Evolutionary conservation across 2,113 vertebrate species (phyloP).

Genomic region (Cisticola juncidis): DNA sequence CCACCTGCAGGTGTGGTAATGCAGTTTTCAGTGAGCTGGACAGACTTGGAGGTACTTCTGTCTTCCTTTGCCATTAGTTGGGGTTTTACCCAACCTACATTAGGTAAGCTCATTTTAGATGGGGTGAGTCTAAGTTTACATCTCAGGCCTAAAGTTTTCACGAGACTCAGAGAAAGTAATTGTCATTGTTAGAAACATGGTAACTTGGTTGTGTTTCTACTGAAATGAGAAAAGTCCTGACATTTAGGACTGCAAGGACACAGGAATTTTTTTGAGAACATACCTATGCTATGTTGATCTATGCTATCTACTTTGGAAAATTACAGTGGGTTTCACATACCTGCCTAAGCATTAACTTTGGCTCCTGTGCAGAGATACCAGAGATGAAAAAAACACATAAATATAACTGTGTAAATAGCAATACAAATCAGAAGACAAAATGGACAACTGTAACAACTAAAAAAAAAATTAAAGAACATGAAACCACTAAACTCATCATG

Average conservation of each 20-base stretch:
- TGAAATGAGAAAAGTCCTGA: neutral
- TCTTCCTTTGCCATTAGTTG: neutral
- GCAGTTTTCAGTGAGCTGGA: neutral
- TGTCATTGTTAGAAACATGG: neutral
- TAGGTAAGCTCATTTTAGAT: neutral
- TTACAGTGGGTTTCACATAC: neutral
- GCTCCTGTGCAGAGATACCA: neutral
- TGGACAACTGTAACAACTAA: neutral
- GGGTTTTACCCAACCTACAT: neutral
- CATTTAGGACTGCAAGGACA: neutral
- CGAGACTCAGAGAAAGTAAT: neutral
- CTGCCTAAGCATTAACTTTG: neutral
- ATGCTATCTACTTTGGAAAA: neutral
- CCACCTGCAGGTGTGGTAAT: neutral
- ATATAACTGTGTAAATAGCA: neutral
- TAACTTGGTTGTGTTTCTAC: fast-evolving
- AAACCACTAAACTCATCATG: neutral
- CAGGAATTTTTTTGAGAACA: neutral
- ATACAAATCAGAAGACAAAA: neutral
- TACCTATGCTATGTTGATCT: neutral
- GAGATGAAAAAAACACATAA: neutral
- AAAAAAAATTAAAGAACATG: neutral
- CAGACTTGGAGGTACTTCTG: neutral
- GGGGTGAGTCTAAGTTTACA: neutral
- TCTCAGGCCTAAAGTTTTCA: neutral